Evolutionary conservation across 2,113 vertebrate genomes (phyloP), one percentile per base, ranked within the genome.

Genomic region (Oryzias woworae): DNA sequence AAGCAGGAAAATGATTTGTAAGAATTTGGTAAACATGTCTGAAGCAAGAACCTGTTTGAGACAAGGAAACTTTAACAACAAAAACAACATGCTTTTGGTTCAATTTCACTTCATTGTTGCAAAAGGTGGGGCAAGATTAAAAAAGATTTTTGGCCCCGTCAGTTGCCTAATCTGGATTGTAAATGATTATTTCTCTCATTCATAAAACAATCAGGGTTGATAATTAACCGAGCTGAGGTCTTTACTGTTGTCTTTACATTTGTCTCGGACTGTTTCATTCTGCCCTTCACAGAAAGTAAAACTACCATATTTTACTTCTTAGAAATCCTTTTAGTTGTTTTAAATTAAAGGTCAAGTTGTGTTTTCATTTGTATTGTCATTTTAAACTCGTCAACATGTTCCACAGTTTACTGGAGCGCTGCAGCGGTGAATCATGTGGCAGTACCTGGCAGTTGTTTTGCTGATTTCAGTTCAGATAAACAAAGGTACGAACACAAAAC

Each of bases 361-460:
- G 36, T 12, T 36, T 36, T 66, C 31, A 20, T 46, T 44, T 53
- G n/a, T 18, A 49, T 12, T 48, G 1, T 60, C 1, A 13, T 60
- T 50, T 26, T 59, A 1, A 22, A 24, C n/a, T 14, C n/a, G 22
- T 46, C 52, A 63, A 24, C 36, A 13, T 50, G 14, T 44, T 16
- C 18, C n/a, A 23, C 4, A 69, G 7, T 58, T 13, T 50, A 45
- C 53, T 73, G 64, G 57, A 73, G 1, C 45, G 63, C 60, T 20
- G 49, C 22, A 42, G 42, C 7, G 63, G 59, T 65, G 20, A 78
- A 87, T 52, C 57, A 89, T 89, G 69, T 82, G 80, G 83, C 56
- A 50, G 14, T 81, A 28, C 64, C 53, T 87, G 77, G 43, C 71
- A 18, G 45, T 49, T 17, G 42, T 78, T 20, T 68, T 84, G 69